These are phyloP conservation scores for Pygmarrhopalites habei DNA, from an alignment of 1,140 invertebrate genomes.

Conservation along the genomic window DNA sequence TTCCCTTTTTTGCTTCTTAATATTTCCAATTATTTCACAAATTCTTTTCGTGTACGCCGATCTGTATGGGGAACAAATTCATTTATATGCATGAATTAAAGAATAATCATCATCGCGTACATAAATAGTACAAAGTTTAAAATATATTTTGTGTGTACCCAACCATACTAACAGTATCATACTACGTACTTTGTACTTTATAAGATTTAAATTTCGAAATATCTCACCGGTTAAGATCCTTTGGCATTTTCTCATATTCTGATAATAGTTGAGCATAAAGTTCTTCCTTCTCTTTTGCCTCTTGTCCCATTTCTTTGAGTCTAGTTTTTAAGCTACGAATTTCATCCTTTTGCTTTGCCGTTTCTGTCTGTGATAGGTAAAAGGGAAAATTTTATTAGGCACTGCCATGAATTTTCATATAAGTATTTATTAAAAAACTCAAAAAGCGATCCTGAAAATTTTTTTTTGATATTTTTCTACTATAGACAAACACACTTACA, in stretches of 20 bases:
- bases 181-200: neutral
- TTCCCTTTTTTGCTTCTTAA: slow-evolving; percentile 85
- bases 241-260: slow-evolving; percentile 62
- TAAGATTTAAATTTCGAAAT: neutral
- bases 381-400: no score
- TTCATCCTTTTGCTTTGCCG: slow-evolving; percentile 47
- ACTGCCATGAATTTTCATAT: neutral
- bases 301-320: slow-evolving; percentile 49
- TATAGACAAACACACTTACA: no score
- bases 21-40: slow-evolving; percentile 87
- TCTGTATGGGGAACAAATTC: no score
- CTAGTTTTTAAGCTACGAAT: slow-evolving; percentile 46
- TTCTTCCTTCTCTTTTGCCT: slow-evolving; percentile 50
- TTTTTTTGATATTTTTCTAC: no score
- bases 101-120: no score
- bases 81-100: no score
- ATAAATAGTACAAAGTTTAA: no score
- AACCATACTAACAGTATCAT: no score
- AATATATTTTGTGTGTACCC: no score
- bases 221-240: slow-evolving; percentile 48
- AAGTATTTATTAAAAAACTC: no score
- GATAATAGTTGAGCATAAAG: slow-evolving; percentile 51
- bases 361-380: slow-evolving; percentile 45
- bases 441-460: no score
- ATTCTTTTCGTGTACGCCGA: slow-evolving; percentile 85